These are phyloP conservation scores for Ichneumoninae sp. DNA, from an alignment of 2,888 invertebrate genomes.

Conservation along the genomic window DNA sequence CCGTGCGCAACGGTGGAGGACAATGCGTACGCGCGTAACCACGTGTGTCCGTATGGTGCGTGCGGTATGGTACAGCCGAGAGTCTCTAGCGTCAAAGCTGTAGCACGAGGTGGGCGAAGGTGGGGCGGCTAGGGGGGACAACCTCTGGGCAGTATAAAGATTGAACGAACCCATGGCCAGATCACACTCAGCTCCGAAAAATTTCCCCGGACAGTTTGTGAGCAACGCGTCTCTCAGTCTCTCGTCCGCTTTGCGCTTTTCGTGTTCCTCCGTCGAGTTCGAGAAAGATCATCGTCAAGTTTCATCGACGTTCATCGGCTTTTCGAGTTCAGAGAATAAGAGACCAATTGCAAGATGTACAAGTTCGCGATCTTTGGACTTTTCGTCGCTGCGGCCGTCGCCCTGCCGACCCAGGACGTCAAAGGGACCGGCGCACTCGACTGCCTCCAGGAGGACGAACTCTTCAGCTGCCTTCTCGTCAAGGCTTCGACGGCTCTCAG, in stretches of 20 bases:
- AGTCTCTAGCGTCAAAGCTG: slow-evolving; percentile 66
- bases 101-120: slow-evolving; percentile 66
- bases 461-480: slow-evolving; percentile 86
- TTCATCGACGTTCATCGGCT: slow-evolving; percentile 30
- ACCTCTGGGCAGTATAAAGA: slow-evolving; percentile 82
- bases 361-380: slow-evolving; percentile 81
- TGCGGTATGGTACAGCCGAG: slow-evolving; percentile 70
- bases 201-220: slow-evolving; percentile 74
- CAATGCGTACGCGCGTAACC: slow-evolving; percentile 58
- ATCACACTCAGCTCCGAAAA: slow-evolving; percentile 83
- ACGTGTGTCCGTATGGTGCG: slow-evolving; percentile 65
- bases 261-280: slow-evolving; percentile 20
- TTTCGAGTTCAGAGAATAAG: slow-evolving; percentile 45
- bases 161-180: slow-evolving; percentile 80
- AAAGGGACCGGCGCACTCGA: slow-evolving; percentile 71
- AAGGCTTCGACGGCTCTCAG: slow-evolving; percentile 86
- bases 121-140: slow-evolving; percentile 75
- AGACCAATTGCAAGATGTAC: slow-evolving; percentile 79
- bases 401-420: slow-evolving; percentile 78
- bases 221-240: slow-evolving; percentile 14
- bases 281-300: slow-evolving; percentile 1
- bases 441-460: slow-evolving; percentile 83
- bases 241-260: slow-evolving; percentile 15
- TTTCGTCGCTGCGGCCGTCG: slow-evolving; percentile 78
- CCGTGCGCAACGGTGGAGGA: slow-evolving; percentile 44